Percentiles rank a stretch among this genome's conserved stretches.
phyloP scores from a whole-genome alignment of 2,113 vertebrate species.

The Cervus canadensis region DNA sequence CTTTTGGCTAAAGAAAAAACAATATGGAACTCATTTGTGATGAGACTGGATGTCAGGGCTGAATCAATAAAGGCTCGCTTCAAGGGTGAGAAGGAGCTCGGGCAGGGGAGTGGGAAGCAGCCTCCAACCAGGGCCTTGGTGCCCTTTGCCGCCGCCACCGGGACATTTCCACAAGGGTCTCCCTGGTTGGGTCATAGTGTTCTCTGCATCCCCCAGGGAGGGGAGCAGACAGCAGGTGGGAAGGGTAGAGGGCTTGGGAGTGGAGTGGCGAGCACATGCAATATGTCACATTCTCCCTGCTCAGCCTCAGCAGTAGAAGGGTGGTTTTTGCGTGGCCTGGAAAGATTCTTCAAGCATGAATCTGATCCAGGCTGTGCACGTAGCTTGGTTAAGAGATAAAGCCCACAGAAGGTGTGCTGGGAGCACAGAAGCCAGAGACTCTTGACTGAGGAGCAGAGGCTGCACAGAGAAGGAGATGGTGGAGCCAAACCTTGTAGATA shows the following conservation, averaged over 20 bases:
- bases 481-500: background rate
- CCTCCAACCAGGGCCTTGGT: background rate
- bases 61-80: background rate
- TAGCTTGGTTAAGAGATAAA: background rate
- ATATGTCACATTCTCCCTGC: background rate
- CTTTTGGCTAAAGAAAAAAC: background rate
- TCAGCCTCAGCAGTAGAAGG: background rate
- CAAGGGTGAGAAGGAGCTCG: background rate
- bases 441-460: background rate
- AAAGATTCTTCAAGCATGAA: background rate
- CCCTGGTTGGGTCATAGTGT: background rate
- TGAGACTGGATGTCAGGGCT: background rate
- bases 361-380: background rate
- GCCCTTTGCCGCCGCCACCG: background rate
- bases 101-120: accelerated
- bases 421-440: background rate
- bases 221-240: background rate
- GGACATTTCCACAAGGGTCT: background rate
- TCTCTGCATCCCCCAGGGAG: background rate
- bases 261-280: accelerated
- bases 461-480: background rate
- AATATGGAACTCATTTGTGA: background rate
- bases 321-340: background rate
- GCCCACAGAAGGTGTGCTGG: background rate
- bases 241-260: background rate